Evolutionary conservation across 1,140 invertebrate species (phyloP).

Genomic region (Rhynchophorus ferrugineus): DNA sequence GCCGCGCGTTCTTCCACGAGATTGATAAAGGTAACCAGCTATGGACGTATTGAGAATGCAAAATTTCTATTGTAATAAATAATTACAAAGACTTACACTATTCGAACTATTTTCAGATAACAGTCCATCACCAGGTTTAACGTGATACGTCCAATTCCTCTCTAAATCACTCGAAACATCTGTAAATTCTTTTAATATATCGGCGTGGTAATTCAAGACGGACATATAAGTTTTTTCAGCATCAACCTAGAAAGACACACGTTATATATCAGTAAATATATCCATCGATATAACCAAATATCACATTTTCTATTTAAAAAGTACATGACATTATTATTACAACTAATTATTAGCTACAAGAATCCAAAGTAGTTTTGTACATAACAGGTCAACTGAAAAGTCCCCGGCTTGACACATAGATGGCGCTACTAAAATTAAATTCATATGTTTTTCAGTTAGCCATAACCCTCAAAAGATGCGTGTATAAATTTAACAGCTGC

Average conservation of each 20-base stretch:
- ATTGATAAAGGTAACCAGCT: conserved; percentile 46
- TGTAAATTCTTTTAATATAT: conserved; percentile 20
- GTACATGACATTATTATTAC: too few relatives aligned
- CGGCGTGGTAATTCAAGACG: conserved; percentile 19
- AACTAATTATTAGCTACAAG: too few relatives aligned
- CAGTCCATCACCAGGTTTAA: conserved; percentile 49
- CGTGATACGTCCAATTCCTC: conserved; percentile 43
- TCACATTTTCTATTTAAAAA: too few relatives aligned
- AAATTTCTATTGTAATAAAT: conserved; percentile 3
- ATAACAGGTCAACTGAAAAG: too few relatives aligned
- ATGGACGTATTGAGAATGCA: conserved; percentile 15
- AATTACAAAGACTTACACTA: conserved; percentile 35
- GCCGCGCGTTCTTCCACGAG: conserved; percentile 38
- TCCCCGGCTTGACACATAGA: too few relatives aligned
- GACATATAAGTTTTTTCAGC: conserved; percentile 15
- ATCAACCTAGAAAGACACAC: conserved; percentile 21
- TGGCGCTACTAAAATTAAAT: too few relatives aligned
- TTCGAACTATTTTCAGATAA: conserved; percentile 46
- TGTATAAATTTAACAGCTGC: too few relatives aligned
- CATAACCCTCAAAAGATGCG: too few relatives aligned
- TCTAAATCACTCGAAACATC: conserved; percentile 36
- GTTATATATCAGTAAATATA: conserved; percentile 2
- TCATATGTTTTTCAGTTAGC: too few relatives aligned
- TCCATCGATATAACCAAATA: background rate
- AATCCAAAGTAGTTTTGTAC: too few relatives aligned